Evolutionary conservation across 2,113 vertebrate species (phyloP).

Genomic region (Symphodus melops): DNA sequence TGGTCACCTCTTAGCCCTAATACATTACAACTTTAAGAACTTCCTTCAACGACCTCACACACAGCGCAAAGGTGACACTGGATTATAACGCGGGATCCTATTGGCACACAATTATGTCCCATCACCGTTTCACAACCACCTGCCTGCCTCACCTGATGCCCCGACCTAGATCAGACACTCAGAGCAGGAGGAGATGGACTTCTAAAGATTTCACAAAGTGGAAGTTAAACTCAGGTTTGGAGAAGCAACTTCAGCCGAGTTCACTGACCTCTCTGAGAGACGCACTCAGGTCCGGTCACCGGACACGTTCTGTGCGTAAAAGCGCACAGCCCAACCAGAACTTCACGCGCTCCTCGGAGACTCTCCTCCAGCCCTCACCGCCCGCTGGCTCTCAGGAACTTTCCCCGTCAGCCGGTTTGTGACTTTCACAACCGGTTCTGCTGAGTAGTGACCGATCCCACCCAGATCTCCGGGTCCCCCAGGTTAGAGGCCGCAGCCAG

Average conservation of each 20-base stretch:
- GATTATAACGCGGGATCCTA: too few relatives aligned
- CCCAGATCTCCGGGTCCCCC: constrained; percentile 54
- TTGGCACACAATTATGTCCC: too few relatives aligned
- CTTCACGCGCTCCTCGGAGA: background rate
- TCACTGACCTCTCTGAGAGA: constrained; percentile 26
- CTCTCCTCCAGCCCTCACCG: background rate
- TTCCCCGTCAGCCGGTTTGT: background rate
- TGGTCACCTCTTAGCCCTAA: too few relatives aligned
- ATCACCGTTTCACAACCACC: too few relatives aligned
- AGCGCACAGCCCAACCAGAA: constrained; percentile 33
- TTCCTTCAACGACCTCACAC: too few relatives aligned
- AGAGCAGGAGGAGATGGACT: background rate
- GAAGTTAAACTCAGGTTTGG: background rate
- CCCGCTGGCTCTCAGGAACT: too few relatives aligned
- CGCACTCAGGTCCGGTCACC: background rate
- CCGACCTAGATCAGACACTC: background rate
- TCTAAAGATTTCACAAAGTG: background rate
- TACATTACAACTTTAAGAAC: too few relatives aligned
- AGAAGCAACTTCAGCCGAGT: background rate
- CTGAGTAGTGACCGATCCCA: constrained; percentile 39
- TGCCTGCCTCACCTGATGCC: constrained; percentile 61
- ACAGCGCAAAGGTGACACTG: too few relatives aligned
- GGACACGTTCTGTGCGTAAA: constrained; percentile 47
- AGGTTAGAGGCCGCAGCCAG: constrained; percentile 80
- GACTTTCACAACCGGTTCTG: constrained; percentile 38